Evolutionary conservation across 92 coral and sea anemone species (phyloP), one percentile per base, ranked within the genome.

Genomic region (Parazoanthus atlanticus): DNA sequence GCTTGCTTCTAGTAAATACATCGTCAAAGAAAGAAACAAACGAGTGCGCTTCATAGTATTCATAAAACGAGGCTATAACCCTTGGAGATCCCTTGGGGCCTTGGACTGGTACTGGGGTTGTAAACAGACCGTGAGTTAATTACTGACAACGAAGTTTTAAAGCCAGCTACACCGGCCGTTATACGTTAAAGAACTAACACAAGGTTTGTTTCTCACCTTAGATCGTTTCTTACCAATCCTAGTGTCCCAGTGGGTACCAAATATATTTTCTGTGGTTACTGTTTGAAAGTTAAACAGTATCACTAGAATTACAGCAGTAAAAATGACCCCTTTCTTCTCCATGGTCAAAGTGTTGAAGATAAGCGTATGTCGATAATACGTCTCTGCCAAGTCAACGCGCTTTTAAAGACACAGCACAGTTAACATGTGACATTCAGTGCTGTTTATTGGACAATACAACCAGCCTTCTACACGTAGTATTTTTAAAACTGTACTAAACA

Each of bases 391-490:
- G 29, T 65, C 28, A 65, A 23, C 28, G 72, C 72, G 72, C 72
- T 65, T 65, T 65, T 65, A 65, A 65, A 65, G 72, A 65, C 72
- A 65, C 72, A 65, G 72, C 72, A 65, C 72, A 65, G 0, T 69
- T 69, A 6, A 69, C 74, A 26, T 69, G 74, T 69, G 15, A 69
- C 74, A 28, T 3, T n/a, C n/a, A n/a, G n/a, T 69, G 11, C 74
- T 69, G 33, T 69, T 69, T 69, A 69, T 8, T 70, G 75, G 36
- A 70, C 75, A 70, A 70, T 28, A 1, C 33, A 70, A 70, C n/a
- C 75, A 25, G 75, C 75, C n/a, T 70, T 70, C 34, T 70, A 70
- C 75, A 70, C 75, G 33, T 70, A 70, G 16, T 67, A 67, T 70
- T 70, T 70, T 8, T 26, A 28, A 32, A 0, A 67, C 74, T 67